Percentiles rank a stretch among this genome's conserved stretches.
Conservation (phyloP, 2,888 invertebrate genomes). For the Agonopterix alstromeriana region DNA sequence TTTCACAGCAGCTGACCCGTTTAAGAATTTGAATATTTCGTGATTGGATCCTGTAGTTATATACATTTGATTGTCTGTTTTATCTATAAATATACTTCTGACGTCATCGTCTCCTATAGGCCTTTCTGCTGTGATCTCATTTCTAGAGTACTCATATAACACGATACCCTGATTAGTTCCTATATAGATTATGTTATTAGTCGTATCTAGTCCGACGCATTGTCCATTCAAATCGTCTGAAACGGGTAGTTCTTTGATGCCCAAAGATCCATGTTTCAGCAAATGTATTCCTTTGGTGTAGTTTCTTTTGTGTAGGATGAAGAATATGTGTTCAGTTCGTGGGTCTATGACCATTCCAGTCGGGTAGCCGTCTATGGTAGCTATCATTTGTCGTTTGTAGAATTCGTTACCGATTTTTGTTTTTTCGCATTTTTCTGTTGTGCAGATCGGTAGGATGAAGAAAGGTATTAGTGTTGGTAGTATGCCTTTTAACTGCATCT, state of each 20-base stretch:
- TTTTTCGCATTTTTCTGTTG: constrained; percentile 50
- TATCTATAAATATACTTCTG: constrained; percentile 56
- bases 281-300: constrained; percentile 64
- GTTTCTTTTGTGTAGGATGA: constrained; percentile 59
- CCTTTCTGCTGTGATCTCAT: constrained; percentile 53
- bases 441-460: constrained; percentile 13
- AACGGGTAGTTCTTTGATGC: constrained; percentile 51
- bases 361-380: constrained; percentile 60
- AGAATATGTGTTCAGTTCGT: constrained; percentile 57
- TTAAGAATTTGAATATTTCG: constrained; percentile 56
- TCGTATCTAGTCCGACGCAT: constrained; percentile 49
- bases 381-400: constrained; percentile 58
- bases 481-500: constrained; percentile 26
- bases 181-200: constrained; percentile 48
- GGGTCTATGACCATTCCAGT: constrained; percentile 58
- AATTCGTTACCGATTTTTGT: constrained; percentile 55
- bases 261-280: constrained; percentile 55
- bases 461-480: constrained; percentile 19
- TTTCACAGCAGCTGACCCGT: constrained; percentile 59
- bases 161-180: constrained; percentile 64
- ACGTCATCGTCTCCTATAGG: constrained; percentile 69
- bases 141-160: constrained; percentile 49
- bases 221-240: constrained; percentile 57
- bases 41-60: constrained; percentile 56
- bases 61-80: constrained; percentile 56